These are phyloP conservation scores for Pachyramphus minor DNA, from an alignment of 2,113 vertebrate genomes.

Conservation along the genomic window DNA sequence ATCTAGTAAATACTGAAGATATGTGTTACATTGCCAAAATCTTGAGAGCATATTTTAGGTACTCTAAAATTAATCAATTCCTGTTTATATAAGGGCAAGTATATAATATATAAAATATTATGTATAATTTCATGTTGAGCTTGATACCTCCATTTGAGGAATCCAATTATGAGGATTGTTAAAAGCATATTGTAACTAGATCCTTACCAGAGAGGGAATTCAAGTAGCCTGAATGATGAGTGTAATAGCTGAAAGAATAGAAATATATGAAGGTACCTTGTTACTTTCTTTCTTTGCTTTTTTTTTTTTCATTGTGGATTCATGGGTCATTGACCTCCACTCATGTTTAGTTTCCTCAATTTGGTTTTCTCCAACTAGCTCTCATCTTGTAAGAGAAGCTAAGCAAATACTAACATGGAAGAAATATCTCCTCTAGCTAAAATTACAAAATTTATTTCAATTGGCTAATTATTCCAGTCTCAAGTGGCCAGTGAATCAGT, in stretches of 20 bases:
- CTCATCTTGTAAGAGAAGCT: background rate
- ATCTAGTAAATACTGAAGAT: background rate
- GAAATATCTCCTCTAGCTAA: background rate
- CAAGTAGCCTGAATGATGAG: background rate
- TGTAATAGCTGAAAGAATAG: background rate
- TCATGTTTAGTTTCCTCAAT: background rate
- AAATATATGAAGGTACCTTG: background rate
- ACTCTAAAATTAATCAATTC: background rate
- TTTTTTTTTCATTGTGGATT: background rate
- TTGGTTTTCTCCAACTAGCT: background rate
- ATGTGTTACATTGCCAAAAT: background rate
- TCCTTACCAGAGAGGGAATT: background rate
- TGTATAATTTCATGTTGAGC: background rate
- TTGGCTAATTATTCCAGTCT: background rate
- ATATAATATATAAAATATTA: background rate
- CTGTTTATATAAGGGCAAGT: background rate
- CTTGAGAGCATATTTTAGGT: background rate
- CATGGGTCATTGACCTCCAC: background rate
- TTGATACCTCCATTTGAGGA: background rate
- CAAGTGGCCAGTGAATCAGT: background rate
- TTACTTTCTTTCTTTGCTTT: background rate
- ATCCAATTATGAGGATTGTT: background rate
- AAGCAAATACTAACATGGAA: background rate
- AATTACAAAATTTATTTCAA: conserved; percentile 1
- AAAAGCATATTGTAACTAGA: background rate